Evolutionary conservation across 2,797 vertebrate genomes (phyloP), one percentile per base, ranked within the genome.

Genomic region (Acanthurus tractus): DNA sequence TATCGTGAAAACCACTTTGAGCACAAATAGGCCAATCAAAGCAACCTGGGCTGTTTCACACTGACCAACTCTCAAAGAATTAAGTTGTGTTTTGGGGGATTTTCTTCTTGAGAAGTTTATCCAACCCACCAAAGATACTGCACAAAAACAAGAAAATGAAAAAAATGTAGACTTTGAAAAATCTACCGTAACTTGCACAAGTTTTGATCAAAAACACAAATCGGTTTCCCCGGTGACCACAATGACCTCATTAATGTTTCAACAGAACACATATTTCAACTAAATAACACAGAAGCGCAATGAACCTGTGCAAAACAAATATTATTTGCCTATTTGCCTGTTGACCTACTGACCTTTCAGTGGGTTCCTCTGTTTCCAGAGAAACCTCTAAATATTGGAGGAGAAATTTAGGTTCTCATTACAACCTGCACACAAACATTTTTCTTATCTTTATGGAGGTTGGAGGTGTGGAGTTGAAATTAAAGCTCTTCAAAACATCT

Each of bases 301-400:
- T 46, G 1, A 56, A 56, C 48, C 18, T 46, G 14, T 59, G 2
- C 22, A 18, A 23, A 65, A 20, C 2, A 63, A 18, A 57, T 23
- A 63, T 6, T 40, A 23, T 49, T 23, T 3, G 0, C 15, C 3
- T 56, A 12, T 11, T 36, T 25, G 46, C 25, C 44, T 70, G 38
- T 36, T 70, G 38, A 72, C 54, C 61, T 63, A 2, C 7, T 63
- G 46, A 29, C 22, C 14, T 25, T 40, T 8, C 4, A 2, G 1
- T 25, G 20, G 23, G 15, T 11, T 34, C 40, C 46, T 15, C 1
- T 15, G 63, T 75, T 73, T 61, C 63, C 20, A 4, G 3, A 3
- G 68, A 57, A 70, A 73, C 38, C 10, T 40, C 38, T 40, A 29
- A 56, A 34, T 42, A 12, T 57, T 3, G 13, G 61, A 8, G 17